Evolutionary conservation across 1,140 invertebrate genomes (phyloP), one percentile per base, ranked within the genome.

Genomic region (Pachypsylla venusta): DNA sequence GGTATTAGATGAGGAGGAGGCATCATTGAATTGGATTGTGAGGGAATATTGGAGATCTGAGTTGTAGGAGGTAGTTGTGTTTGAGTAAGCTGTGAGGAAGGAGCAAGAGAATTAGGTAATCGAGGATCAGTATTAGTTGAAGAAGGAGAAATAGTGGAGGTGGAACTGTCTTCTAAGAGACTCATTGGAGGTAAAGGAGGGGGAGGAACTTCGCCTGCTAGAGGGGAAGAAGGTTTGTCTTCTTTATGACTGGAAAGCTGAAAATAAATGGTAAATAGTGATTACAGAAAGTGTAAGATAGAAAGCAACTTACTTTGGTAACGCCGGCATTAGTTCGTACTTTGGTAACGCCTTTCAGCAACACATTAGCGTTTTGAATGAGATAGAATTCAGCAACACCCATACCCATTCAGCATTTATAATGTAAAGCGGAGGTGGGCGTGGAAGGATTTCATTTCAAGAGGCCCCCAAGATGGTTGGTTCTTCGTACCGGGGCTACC

Each of bases 151-250:
- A 10, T n/a, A 22, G 16, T n/a, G 16, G n/a, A n/a, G 30, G 22
- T 22, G 22, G 42, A n/a, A 4, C 22, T 22, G 22, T 48, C 42
- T n/a, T 48, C 42, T 48, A 48, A 19, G 16, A 48, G 16, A 19
- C 42, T 22, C n/a, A 48, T 48, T n/a, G 42, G 42, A 48, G 42
- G 42, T n/a, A 48, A 22, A n/a, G 42, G 42, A 48, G 42, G 42
- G 42, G 42, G 42, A 19, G 16, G 30, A 35, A 10, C 10, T 35
- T 35, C 30, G 10, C n/a, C n/a, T n/a, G n/a, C n/a, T n/a, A 19
- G 42, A 22, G 42, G 22, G 42, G 42, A 22, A 48, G 42, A n/a
- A 22, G 42, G 7, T n/a, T 35, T 10, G 42, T 19, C 22, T 22
- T 19, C 42, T 48, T 22, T 48, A n/a, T 4, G 42, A 48, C 7